Evolutionary conservation across 2,797 vertebrate species (phyloP), one percentile per base, ranked within the genome.

Genomic region (Eospalax fontanierii): DNA sequence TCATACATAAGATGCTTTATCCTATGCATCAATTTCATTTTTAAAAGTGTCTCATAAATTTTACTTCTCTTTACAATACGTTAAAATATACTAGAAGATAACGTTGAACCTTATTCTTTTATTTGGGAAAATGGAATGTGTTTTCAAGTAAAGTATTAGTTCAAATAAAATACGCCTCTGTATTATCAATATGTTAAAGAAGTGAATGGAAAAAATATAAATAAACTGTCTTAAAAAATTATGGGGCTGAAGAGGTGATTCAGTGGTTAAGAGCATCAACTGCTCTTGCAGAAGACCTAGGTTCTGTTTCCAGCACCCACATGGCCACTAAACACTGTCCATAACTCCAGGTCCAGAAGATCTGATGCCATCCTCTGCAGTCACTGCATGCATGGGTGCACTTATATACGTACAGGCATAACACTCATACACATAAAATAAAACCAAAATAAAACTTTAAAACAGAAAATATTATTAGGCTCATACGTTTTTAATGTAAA

Each of bases 61-160:
- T 65, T 80, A 14, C 59, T 92, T 96, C 30, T 57, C 21, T 92
- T 90, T 35, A 14, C 6, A 88, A 30, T 73, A 33, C 26, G 26
- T 61, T 66, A 89, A 94, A 76, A 89, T 61, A 87, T 19, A 79
- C 38, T 89, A n/a, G 70, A 82, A 70, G 6, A 38, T 83, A 78
- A 16, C 21, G 66, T 4, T 78, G 6, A 90, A 65, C 1, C 78
- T 74, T 87, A 50, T 50, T 87, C 6, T 91, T 63, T 74, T 75
- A 50, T 35, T 83, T 90, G 2, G 81, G 38, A 38, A 84, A 91
- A 61, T 86, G 0, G n/a, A 73, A 87, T 87, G 79, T 73, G 6
- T 89, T 94, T 89, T 87, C n/a, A 40, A 76, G 35, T 80, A 90
- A 80, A 73, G 19, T 86, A 26, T 85, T 28, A 40, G 1, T 78